A percentile compares a stretch with the other conserved stretches of the same genome.
These are phyloP conservation scores for Seira sanloemensis DNA, from an alignment of 2,888 invertebrate species.

Conservation along the genomic window DNA sequence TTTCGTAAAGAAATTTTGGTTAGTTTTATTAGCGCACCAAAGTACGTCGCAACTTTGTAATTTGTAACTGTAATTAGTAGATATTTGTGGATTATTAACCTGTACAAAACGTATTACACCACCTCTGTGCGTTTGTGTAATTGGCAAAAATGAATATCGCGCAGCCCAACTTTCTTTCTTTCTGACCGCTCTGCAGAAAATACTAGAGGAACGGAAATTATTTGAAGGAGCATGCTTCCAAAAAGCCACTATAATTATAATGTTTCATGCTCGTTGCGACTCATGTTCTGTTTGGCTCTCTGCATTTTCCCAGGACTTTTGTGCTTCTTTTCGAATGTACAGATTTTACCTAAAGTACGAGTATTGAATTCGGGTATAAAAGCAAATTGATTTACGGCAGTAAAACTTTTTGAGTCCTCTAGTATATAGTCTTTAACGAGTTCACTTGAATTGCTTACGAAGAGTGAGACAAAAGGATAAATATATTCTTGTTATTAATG, in stretches of 20 bases:
- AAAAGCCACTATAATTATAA: no score
- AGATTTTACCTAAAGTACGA: neutral
- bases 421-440: no score
- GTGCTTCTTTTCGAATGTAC: neutral
- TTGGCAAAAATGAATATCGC: neutral
- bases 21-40: neutral
- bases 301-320: no score
- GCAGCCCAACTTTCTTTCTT: neutral
- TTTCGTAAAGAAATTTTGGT: no score
- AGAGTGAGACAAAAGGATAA: neutral
- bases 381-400: neutral
- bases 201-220: no score
- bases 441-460: no score
- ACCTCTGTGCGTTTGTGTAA: neutral
- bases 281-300: neutral
- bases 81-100: constrained; percentile 64
- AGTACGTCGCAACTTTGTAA: constrained; percentile 3
- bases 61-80: constrained; percentile 13
- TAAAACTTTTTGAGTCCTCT: no score
- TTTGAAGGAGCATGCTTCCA: no score
- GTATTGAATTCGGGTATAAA: neutral
- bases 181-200: neutral
- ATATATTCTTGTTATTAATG: constrained; percentile 1
- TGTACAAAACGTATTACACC: no score
- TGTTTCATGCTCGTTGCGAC: no score